A percentile compares a stretch with the other conserved stretches of the same genome.
These are phyloP conservation scores for Drosophila diplacantha DNA, from an alignment of 2,888 invertebrate species.

Conservation along the genomic window DNA sequence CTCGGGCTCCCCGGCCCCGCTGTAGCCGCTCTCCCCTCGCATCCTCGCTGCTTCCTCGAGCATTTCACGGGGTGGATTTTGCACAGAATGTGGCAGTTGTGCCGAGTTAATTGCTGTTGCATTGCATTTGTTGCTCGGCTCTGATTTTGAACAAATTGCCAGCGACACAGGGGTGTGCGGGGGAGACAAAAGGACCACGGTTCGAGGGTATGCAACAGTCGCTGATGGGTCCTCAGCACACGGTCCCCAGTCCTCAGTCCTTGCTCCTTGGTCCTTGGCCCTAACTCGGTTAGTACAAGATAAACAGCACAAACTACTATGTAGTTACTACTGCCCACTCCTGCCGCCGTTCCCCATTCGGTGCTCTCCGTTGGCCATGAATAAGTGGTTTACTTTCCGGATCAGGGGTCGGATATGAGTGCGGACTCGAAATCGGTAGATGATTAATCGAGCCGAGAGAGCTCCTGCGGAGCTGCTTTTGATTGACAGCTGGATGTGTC, in stretches of 20 bases:
- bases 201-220: slow-evolving; percentile 53
- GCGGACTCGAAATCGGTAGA: slow-evolving; percentile 35
- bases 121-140: slow-evolving; percentile 69
- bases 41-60: slow-evolving; percentile 35
- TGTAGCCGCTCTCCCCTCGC: background rate
- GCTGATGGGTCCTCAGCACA: slow-evolving; percentile 10
- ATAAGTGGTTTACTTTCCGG: slow-evolving; percentile 53
- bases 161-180: slow-evolving; percentile 21
- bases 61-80: slow-evolving; percentile 65
- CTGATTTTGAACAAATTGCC: slow-evolving; percentile 70
- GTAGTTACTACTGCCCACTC: slow-evolving; percentile 15
- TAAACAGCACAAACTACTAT: slow-evolving; percentile 35
- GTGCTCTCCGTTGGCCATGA: slow-evolving; percentile 39
- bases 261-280: slow-evolving; percentile 21
- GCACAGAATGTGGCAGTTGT: slow-evolving; percentile 64
- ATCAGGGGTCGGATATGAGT: slow-evolving; percentile 63
- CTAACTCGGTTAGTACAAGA: slow-evolving; percentile 38
- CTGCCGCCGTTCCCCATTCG: background rate
- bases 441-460: slow-evolving; percentile 34
- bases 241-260: slow-evolving; percentile 2
- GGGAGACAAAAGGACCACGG: background rate
- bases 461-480: slow-evolving; percentile 34
- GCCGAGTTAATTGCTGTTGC: slow-evolving; percentile 70
- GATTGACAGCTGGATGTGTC: slow-evolving; percentile 44
- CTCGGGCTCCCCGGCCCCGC: slow-evolving; percentile 33